Percentiles rank a stretch among this genome's conserved stretches.
phyloP scores from a whole-genome alignment of 2,797 vertebrate species.

The Champsocephalus gunnari region DNA sequence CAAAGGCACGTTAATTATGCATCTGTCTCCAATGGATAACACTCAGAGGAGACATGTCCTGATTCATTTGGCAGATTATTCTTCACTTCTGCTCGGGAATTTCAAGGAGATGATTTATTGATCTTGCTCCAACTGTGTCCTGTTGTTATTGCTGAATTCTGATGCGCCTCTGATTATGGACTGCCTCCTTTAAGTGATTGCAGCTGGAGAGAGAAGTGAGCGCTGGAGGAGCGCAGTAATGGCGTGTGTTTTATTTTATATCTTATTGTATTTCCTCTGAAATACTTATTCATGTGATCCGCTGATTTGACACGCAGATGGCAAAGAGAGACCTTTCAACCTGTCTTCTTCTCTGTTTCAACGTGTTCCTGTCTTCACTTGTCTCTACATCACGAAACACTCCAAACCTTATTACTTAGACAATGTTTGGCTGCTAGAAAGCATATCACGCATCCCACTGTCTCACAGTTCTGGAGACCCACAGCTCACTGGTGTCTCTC shows the following conservation, averaged over 20 bases:
- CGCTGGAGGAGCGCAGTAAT: not conserved
- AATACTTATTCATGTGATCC: not conserved
- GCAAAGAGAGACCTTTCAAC: slow-evolving; percentile 3
- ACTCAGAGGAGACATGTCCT: slow-evolving; percentile 71
- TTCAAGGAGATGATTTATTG: slow-evolving; percentile 70
- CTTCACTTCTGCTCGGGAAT: slow-evolving; percentile 62
- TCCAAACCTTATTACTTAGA: slow-evolving; percentile 2
- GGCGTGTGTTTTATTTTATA: too few species aligned
- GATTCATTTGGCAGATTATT: slow-evolving; percentile 67
- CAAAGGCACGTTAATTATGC: slow-evolving; percentile 67
- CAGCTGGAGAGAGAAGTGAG: slow-evolving; percentile 33
- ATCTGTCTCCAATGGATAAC: slow-evolving; percentile 67
- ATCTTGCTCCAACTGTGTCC: slow-evolving; percentile 63
- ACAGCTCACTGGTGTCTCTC: not conserved
- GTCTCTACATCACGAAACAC: not conserved
- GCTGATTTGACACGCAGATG: not conserved
- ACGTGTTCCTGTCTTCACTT: not conserved
- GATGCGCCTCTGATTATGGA: slow-evolving; percentile 57
- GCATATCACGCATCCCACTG: slow-evolving; percentile 7
- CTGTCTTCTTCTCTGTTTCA: not conserved
- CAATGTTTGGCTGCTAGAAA: slow-evolving; percentile 12
- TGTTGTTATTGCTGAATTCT: slow-evolving; percentile 56
- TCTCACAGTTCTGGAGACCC: slow-evolving; percentile 15
- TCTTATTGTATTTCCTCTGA: not conserved
- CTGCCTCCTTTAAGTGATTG: slow-evolving; percentile 30